A percentile compares a stretch with the other conserved stretches of the same genome.
Evolutionary conservation across 1,140 invertebrate species (phyloP).

Genomic region (Saccostrea echinata): DNA sequence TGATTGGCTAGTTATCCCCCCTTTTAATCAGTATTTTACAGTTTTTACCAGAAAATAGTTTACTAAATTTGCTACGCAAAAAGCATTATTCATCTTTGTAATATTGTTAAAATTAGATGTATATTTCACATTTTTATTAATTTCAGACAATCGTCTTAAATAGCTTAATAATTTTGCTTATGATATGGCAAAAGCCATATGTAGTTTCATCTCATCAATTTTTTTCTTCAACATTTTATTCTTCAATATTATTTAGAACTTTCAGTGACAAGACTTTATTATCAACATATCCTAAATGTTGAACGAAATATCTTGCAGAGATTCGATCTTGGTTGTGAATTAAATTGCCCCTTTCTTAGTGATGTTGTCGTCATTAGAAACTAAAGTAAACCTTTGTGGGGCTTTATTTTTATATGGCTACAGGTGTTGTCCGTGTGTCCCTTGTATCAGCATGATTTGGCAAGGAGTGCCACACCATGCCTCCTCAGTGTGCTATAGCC

Average conservation of each 20-base stretch:
- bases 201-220: not conserved
- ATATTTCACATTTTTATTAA: not conserved
- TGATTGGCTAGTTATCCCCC: conserved; percentile 11
- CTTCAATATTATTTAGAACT: conserved; percentile 7
- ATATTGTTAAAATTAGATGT: conserved; percentile 27
- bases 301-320: conserved; percentile 38
- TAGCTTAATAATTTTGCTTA: not conserved
- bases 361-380: conserved; percentile 21
- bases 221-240: not conserved
- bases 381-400: conserved; percentile 19
- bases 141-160: conserved; percentile 17
- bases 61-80: conserved; percentile 15
- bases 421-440: conserved; percentile 9
- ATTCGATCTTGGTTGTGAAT: conserved; percentile 36
- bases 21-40: conserved; percentile 5
- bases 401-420: conserved; percentile 37
- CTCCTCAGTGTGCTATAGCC: conserved; percentile 20
- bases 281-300: conserved; percentile 32
- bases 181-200: not conserved
- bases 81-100: conserved; percentile 30
- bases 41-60: not conserved
- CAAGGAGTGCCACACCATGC: not conserved
- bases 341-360: conserved; percentile 5
- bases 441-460: not conserved
- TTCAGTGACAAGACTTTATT: conserved; percentile 5